Conservation (phyloP, 2,797 vertebrate species). For the Euthynnus affinis region DNA sequence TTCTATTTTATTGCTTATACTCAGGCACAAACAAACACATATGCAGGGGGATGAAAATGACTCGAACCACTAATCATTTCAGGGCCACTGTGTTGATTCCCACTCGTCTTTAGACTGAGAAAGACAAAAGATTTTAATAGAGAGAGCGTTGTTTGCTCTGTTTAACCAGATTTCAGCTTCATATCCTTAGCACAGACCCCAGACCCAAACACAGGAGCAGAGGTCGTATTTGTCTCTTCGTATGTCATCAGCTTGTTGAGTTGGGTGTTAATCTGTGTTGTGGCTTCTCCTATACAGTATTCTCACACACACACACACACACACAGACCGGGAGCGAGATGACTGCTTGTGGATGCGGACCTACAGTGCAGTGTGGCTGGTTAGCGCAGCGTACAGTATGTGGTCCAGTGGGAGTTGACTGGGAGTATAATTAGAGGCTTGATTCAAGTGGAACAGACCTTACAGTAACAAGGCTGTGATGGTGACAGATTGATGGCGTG, state of each 20-base stretch:
- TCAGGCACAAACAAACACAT: slow-evolving; percentile 70
- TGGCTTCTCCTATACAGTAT: slow-evolving; percentile 32
- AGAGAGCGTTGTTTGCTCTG: slow-evolving; percentile 23
- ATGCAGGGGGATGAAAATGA: slow-evolving; percentile 70
- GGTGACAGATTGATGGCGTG: slow-evolving; percentile 81
- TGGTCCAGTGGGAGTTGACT: slow-evolving; percentile 80
- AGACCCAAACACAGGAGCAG: slow-evolving; percentile 8
- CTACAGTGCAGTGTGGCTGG: slow-evolving; percentile 68
- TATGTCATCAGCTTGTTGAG: slow-evolving; percentile 15
- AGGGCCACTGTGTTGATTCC: slow-evolving; percentile 69
- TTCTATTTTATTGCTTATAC: slow-evolving; percentile 70
- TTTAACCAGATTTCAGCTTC: slow-evolving; percentile 12
- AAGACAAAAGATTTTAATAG: background rate
- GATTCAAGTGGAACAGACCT: slow-evolving; percentile 77
- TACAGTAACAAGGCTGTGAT: slow-evolving; percentile 78
- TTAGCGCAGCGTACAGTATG: slow-evolving; percentile 72
- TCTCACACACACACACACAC: slow-evolving; percentile 6
- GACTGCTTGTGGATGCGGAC: slow-evolving; percentile 53
- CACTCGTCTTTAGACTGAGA: slow-evolving; percentile 34
- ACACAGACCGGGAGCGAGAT: slow-evolving; percentile 7
- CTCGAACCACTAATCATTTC: slow-evolving; percentile 74
- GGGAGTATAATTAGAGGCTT: slow-evolving; percentile 80
- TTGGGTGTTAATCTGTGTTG: slow-evolving; percentile 47
- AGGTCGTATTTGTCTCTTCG: background rate
- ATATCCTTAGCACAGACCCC: slow-evolving; percentile 13